phyloP scores from a whole-genome alignment of 2,888 invertebrate species.

The Zygaena filipendulae region DNA sequence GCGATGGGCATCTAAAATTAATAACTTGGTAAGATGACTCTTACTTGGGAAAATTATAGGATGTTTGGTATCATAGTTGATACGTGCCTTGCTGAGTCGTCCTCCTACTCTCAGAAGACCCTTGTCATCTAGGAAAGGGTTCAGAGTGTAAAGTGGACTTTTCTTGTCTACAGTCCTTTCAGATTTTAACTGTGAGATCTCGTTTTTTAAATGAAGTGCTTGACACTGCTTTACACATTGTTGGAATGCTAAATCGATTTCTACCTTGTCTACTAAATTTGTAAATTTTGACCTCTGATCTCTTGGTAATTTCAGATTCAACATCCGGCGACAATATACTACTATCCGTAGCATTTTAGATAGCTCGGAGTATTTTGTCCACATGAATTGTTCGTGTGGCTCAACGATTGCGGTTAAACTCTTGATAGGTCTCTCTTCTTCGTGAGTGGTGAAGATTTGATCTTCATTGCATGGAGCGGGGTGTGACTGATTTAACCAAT shows the following conservation, averaged over 20 bases:
- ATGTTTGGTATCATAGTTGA: slow-evolving; percentile 4
- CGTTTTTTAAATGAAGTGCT: not conserved
- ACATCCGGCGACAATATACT: slow-evolving; percentile 8
- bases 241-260: slow-evolving; percentile 3
- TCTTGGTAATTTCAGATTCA: slow-evolving; percentile 4
- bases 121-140: slow-evolving; percentile 8
- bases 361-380: slow-evolving; percentile 7
- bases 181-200: slow-evolving; percentile 5
- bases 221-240: slow-evolving; percentile 7
- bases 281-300: too few species aligned
- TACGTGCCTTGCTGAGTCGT: not conserved
- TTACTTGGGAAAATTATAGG: not conserved
- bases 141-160: slow-evolving; percentile 4
- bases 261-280: too few species aligned
- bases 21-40: slow-evolving; percentile 11
- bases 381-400: slow-evolving; percentile 1
- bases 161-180: slow-evolving; percentile 3
- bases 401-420: not conserved
- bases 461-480: not conserved
- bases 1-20: slow-evolving; percentile 14
- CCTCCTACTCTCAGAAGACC: slow-evolving; percentile 9
- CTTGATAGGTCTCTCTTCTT: slow-evolving; percentile 4
- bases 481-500: not conserved
- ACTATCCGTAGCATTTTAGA: slow-evolving; percentile 5
- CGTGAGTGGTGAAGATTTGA: slow-evolving; percentile 1